phyloP scores from a whole-genome alignment of 2,888 invertebrate species.

The Sarcophaga variegata region DNA sequence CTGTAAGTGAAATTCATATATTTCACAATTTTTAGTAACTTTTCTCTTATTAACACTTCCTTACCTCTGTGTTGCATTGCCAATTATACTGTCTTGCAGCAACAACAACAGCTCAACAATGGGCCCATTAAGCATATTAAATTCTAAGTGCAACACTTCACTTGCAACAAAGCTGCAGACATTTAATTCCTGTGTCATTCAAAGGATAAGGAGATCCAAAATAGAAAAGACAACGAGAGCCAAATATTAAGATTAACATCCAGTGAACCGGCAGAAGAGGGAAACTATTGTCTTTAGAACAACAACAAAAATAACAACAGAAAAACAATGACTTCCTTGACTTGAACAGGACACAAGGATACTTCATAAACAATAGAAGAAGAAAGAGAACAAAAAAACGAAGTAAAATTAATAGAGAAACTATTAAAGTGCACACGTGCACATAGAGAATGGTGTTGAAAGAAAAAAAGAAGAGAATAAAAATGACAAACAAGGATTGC shows the following conservation, averaged over 20 bases:
- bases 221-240: slow-evolving; percentile 19
- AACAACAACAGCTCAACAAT: neutral
- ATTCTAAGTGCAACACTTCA: neutral
- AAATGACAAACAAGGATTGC: neutral
- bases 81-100: too few species aligned
- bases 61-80: too few species aligned
- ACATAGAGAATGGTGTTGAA: neutral
- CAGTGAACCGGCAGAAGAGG: slow-evolving; percentile 10
- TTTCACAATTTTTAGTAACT: too few species aligned
- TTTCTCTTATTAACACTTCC: too few species aligned
- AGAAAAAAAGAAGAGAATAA: neutral
- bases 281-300: slow-evolving; percentile 6
- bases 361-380: slow-evolving; percentile 42
- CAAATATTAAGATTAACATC: slow-evolving; percentile 57
- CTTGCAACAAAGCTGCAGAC: neutral
- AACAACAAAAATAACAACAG: neutral
- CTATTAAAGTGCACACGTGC: neutral
- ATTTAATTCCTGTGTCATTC: slow-evolving; percentile 15
- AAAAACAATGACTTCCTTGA: slow-evolving; percentile 48
- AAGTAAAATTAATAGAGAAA: neutral
- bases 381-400: neutral
- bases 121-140: slow-evolving; percentile 27
- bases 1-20: too few species aligned
- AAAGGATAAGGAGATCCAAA: neutral
- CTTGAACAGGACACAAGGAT: slow-evolving; percentile 15